A percentile compares a stretch with the other conserved stretches of the same genome.
Conservation (phyloP, 2,113 vertebrate species). For the Drymodes brunneopygia region DNA sequence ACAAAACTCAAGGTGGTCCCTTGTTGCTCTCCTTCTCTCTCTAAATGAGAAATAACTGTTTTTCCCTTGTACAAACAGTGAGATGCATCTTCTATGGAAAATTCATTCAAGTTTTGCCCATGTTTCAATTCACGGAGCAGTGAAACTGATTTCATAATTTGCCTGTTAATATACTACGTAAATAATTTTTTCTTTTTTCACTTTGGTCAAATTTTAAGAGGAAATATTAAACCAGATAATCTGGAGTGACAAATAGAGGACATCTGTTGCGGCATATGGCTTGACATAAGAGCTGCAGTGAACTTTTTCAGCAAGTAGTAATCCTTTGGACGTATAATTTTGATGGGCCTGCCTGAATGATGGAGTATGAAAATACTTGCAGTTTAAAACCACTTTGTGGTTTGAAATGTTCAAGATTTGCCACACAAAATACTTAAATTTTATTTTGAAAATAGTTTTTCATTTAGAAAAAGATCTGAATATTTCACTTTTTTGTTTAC, state of each 20-base stretch:
- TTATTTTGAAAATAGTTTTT: background rate
- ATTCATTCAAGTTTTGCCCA: background rate
- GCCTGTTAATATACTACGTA: background rate
- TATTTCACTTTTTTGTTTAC: background rate
- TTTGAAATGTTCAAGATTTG: background rate
- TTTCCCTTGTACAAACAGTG: background rate
- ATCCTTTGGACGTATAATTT: background rate
- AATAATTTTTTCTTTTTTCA: background rate
- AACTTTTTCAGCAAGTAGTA: background rate
- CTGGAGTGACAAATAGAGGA: conserved; percentile 12
- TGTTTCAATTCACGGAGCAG: background rate
- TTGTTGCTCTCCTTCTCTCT: background rate
- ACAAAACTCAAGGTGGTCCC: background rate
- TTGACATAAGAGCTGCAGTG: background rate
- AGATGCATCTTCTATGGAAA: background rate
- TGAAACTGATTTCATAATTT: background rate
- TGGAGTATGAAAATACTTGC: background rate
- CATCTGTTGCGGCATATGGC: background rate
- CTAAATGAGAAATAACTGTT: background rate
- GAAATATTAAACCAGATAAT: conserved; percentile 22
- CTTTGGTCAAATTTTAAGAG: background rate
- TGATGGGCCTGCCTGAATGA: background rate
- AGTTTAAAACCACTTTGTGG: background rate
- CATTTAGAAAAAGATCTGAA: background rate
- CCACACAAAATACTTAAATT: background rate